Evolutionary conservation across 2,113 vertebrate genomes (phyloP), one percentile per base, ranked within the genome.

Genomic region (Heliornis fulica): DNA sequence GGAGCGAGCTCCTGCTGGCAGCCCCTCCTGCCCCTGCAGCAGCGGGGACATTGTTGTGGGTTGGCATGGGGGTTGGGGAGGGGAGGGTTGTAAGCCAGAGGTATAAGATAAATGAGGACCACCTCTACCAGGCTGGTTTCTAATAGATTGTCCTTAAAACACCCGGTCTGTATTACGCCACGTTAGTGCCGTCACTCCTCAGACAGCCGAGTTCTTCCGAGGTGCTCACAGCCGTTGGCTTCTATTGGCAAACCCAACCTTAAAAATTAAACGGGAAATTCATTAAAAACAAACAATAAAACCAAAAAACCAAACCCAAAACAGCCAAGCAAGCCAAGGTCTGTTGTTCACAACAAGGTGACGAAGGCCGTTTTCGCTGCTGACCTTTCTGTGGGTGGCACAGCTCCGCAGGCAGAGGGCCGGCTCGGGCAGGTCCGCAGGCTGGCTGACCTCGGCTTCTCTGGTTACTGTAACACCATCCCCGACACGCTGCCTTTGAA

Each of bases 381-480:
- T 59, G 84, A 95, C 87, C 87, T 96, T 85, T 65, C 56, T 11
- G 21, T 38, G 34, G 17, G 41, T 13, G 74, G 31, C 17, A 5
- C 31, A 4, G 54, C 26, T 0, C 12, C 13, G 79, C 38, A 1
- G 5, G 0, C 87, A 19, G 59, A 17, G 11, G 48, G 68, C 23
- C 0, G 3, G 81, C 8, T 2, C 5, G 0, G 94, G 92, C 92
- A 57, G 70, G 36, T 69, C 57, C 6, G 53, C 78, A 15, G 9
- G 41, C 90, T 26, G 64, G 63, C 57, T 40, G 19, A 66, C 75
- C 93, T 63, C 7, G 3, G 41, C 38, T 56, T 91, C 93, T 96
- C 92, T 48, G 51, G 13, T 95, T 83, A 70, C 95, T 32, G 93
- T 86, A 93, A 95, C 15, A 38, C 71, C 95, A 96, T 96, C 93